Base-by-base conservation (phyloP, 1,140 invertebrate genomes). In the Phymastichus coffea region DNA sequence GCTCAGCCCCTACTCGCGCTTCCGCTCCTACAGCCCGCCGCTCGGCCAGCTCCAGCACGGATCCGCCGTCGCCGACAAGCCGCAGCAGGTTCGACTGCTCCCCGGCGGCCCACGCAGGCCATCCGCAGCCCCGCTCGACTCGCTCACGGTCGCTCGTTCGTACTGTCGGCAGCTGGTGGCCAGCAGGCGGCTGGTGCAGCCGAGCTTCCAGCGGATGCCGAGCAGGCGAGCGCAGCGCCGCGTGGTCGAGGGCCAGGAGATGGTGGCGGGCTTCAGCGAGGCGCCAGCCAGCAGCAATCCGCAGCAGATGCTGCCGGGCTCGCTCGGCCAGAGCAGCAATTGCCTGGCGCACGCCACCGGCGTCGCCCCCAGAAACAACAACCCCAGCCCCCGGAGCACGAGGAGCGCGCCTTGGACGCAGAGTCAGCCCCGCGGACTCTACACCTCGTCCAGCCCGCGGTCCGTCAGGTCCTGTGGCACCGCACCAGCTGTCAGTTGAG, bases 201-300 rank as follows among this genome's bases (percentile, higher is more conserved):
- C 93, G 30, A 81, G 86, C 37, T 96, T 98, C 71, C 88, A 89
- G 38, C 84, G 95, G 64, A 91, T 89, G n/a, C 92, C 94, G 7
- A 97, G 94, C 61, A 84, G 92, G 64, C 83, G 94, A 62, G 91
- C 91, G 70, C 87, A 91, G 65, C 82, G 93, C 62, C 84, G 92
- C 59, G 83, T 88, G 57, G 85, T 89, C 51, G 90, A 91, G 76
- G 86, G 87, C 33, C 86, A 72, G 49, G 80, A 79, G 53, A 79
- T 79, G 77, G 73, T 75, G 1, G 70, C 76, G 6, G 73, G 70
- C n/a, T 80, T 75, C 43, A 66, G 77, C 22, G 77, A 79, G 56
- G 70, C 70, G 0, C 72, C 76, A 4, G 49, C 66, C 30, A 64
- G 37, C 25, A 54, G 22, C 23, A 69, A 61, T 35, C 14, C 6